phyloP scores from a whole-genome alignment of 2,113 vertebrate species.

The Natator depressus region DNA sequence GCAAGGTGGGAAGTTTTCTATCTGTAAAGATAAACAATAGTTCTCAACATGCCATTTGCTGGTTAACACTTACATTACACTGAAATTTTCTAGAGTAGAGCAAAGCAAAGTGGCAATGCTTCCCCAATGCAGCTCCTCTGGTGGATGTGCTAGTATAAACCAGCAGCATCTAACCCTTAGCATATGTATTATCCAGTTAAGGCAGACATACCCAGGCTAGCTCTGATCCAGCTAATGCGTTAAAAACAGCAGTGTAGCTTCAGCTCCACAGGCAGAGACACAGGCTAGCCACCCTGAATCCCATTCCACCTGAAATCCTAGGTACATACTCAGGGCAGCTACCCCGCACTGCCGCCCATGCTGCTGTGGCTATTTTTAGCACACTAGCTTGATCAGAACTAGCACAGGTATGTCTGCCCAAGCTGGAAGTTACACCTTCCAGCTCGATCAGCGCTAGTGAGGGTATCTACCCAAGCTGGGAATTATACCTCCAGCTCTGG shows the following conservation, averaged over 20 bases:
- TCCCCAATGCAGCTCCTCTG: rapidly evolving
- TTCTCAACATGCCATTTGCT: not conserved
- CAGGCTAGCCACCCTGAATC: too few species aligned
- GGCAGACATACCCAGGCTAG: not conserved
- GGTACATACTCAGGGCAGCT: too few species aligned
- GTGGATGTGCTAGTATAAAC: not conserved
- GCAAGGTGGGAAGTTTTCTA: not conserved
- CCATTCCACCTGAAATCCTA: not conserved
- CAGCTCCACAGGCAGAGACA: not conserved
- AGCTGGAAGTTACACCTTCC: not conserved
- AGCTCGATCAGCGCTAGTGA: not conserved
- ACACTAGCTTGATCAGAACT: not conserved
- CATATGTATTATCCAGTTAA: not conserved
- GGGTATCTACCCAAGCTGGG: not conserved
- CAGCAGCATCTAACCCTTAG: not conserved
- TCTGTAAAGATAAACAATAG: not conserved
- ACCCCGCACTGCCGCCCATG: too few species aligned
- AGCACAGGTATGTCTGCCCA: not conserved
- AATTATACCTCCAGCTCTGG: not conserved
- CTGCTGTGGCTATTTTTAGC: not conserved
- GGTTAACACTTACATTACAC: not conserved
- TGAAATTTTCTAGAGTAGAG: not conserved
- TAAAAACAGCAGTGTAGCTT: not conserved
- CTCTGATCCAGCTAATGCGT: not conserved
- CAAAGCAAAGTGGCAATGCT: not conserved